These are phyloP conservation scores for Ammospiza caudacuta DNA, from an alignment of 2,113 vertebrate species.

Conservation along the genomic window DNA sequence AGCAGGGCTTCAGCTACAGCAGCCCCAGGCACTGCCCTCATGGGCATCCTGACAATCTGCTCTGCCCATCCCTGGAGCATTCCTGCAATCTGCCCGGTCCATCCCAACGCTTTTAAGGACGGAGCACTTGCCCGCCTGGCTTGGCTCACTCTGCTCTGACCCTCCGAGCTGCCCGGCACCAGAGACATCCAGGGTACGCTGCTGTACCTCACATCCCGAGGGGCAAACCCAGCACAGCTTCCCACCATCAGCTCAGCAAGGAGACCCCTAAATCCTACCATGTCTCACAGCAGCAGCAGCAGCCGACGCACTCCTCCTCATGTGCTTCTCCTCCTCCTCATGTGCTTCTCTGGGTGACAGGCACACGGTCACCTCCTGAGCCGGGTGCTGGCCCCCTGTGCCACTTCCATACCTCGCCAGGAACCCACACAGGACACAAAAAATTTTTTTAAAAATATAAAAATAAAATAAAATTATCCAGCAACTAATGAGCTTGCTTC, in stretches of 20 bases:
- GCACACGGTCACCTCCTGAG: neutral
- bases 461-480: neutral
- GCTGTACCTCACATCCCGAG: fast-evolving
- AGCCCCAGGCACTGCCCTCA: neutral
- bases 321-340: neutral
- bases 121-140: neutral
- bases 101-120: neutral
- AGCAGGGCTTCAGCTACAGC: neutral
- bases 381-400: fast-evolving
- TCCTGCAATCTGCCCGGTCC: neutral
- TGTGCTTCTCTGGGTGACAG: neutral
- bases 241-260: neutral
- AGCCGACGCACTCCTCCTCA: fast-evolving
- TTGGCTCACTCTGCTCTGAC: neutral
- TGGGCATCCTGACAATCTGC: neutral
- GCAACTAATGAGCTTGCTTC: neutral
- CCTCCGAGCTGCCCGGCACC: fast-evolving
- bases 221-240: neutral
- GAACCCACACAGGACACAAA: neutral
- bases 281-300: neutral
- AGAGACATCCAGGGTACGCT: neutral
- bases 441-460: neutral
- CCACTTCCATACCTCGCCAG: neutral
- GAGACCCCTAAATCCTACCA: slow-evolving; percentile 42
- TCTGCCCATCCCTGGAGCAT: neutral